Conservation (phyloP, 2,888 invertebrate genomes). For the Netelia fuscicornis region DNA sequence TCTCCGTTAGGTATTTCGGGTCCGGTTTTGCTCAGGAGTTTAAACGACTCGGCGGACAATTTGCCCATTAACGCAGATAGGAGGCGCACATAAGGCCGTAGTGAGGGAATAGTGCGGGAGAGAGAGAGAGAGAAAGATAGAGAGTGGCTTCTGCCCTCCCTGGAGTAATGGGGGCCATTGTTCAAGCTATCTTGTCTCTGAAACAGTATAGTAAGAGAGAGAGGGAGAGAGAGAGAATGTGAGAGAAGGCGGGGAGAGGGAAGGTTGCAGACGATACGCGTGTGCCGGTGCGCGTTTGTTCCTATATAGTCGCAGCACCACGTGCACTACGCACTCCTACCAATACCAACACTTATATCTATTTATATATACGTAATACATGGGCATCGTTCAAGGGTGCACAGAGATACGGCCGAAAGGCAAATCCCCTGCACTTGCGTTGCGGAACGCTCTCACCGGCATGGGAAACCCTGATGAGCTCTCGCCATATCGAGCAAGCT, state of each 20-base stretch:
- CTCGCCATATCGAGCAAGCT: conserved; percentile 78
- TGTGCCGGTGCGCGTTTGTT: conserved; percentile 65
- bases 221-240: conserved; percentile 28
- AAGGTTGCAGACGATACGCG: conserved; percentile 59
- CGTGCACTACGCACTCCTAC: conserved; percentile 62
- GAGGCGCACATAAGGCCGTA: conserved; percentile 8
- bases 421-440: conserved; percentile 49
- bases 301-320: conserved; percentile 34
- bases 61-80: conserved; percentile 81
- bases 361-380: conserved; percentile 4
- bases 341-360: not conserved
- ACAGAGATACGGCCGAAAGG: conserved; percentile 51
- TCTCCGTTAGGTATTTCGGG: conserved; percentile 28
- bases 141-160: conserved; percentile 72
- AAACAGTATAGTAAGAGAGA: conserved; percentile 44
- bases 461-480: conserved; percentile 73
- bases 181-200: conserved; percentile 80
- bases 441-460: conserved; percentile 12
- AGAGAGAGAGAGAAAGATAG: conserved; percentile 4
- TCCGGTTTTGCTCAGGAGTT: conserved; percentile 78
- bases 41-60: conserved; percentile 82
- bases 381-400: conserved; percentile 61
- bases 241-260: conserved; percentile 4
- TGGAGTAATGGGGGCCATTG: conserved; percentile 83
- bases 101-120: not conserved